Conservation (phyloP, 2,888 invertebrate species). For the Drosophila testacea region DNA sequence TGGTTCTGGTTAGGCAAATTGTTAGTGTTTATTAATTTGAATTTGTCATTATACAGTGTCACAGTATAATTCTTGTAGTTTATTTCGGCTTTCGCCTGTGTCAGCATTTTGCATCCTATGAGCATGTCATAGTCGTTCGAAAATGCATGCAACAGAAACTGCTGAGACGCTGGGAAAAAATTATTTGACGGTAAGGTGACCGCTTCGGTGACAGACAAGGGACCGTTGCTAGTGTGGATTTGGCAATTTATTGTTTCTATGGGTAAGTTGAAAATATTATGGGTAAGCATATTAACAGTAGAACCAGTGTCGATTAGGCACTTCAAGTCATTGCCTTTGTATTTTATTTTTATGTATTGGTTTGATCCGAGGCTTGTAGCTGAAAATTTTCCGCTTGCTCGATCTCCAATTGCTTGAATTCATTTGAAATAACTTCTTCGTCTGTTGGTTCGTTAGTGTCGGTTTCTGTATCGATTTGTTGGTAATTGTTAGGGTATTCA, state of each 20-base stretch:
- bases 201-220: slow-evolving; percentile 13
- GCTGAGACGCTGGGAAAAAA: slow-evolving; percentile 14
- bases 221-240: slow-evolving; percentile 19
- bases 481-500: slow-evolving; percentile 5
- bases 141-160: slow-evolving; percentile 15
- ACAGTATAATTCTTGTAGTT: slow-evolving; percentile 7
- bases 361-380: too few relatives aligned
- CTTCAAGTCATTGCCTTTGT: too few relatives aligned
- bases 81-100: slow-evolving; percentile 16
- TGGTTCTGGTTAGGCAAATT: slow-evolving; percentile 5
- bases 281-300: too few relatives aligned
- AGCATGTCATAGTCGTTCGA: slow-evolving; percentile 14
- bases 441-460: too few relatives aligned
- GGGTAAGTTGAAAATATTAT: too few relatives aligned
- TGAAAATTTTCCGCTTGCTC: too few relatives aligned
- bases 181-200: slow-evolving; percentile 15
- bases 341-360: too few relatives aligned
- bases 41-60: slow-evolving; percentile 1
- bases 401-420: too few relatives aligned
- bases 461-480: too few relatives aligned
- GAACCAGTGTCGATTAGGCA: too few relatives aligned
- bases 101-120: slow-evolving; percentile 13
- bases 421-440: too few relatives aligned
- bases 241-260: too few relatives aligned
- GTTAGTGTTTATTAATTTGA: background rate